Percentiles rank a stretch among this genome's conserved stretches.
phyloP scores from a whole-genome alignment of 2,797 vertebrate species.

The Neosilurus hyrtlii region DNA sequence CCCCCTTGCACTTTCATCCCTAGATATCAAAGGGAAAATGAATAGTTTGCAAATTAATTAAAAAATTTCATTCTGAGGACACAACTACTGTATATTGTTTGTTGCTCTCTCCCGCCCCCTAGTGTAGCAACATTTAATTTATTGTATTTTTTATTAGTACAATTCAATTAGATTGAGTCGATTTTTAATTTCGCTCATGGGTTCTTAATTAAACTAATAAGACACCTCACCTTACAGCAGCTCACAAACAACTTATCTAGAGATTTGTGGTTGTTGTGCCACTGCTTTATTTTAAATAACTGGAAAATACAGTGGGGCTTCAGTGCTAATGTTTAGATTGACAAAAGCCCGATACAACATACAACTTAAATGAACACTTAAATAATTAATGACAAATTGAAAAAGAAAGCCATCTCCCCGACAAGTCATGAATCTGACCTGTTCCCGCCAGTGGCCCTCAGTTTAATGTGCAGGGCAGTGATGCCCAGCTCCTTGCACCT shows the following conservation, averaged over 20 bases:
- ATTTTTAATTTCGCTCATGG: no score
- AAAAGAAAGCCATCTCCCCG: not conserved
- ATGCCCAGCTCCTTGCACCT: constrained; percentile 97
- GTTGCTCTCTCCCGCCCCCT: not conserved
- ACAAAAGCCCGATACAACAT: not conserved
- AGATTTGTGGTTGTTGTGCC: not conserved
- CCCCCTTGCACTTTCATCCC: not conserved
- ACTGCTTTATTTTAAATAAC: not conserved
- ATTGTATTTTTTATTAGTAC: no score
- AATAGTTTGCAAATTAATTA: no score
- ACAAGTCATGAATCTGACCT: constrained; percentile 66
- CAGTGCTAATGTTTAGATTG: not conserved
- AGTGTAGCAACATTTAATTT: not conserved
- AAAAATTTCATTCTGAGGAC: no score
- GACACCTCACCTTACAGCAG: not conserved
- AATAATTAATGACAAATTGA: not conserved
- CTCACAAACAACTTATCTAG: not conserved
- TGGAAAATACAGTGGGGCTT: not conserved
- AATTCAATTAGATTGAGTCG: no score
- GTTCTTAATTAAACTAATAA: no score
- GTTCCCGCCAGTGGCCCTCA: constrained; percentile 92
- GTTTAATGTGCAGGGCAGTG: constrained; percentile 95
- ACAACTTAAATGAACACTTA: not conserved
- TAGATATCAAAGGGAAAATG: no score
- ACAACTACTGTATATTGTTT: no score